phyloP scores from a whole-genome alignment of 30 jellyfish, hydroid and myxozoan species.

The Sanderia malayensis region DNA sequence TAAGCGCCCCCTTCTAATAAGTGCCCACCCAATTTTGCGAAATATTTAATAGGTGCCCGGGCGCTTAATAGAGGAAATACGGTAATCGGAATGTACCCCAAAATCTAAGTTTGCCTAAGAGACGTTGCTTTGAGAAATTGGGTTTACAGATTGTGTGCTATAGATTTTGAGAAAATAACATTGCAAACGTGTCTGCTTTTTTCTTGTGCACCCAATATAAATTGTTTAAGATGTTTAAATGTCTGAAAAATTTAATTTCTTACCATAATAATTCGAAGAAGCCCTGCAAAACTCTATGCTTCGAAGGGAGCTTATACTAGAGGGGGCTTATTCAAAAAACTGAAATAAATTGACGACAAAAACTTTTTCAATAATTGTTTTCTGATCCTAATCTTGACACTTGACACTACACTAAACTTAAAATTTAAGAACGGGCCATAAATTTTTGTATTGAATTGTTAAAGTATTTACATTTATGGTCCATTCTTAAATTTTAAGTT shows the following conservation, averaged over 20 bases:
- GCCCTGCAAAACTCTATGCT: too few relatives aligned
- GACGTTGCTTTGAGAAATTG: neutral
- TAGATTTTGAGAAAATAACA: neutral
- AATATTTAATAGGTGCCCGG: too few relatives aligned
- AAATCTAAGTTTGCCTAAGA: neutral
- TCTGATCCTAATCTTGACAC: conserved; percentile 1
- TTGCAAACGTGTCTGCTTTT: neutral
- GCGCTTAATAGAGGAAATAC: too few relatives aligned
- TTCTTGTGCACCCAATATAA: conserved; percentile 1
- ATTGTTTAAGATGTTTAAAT: neutral
- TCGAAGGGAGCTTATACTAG: too few relatives aligned
- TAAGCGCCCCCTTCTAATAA: too few relatives aligned
- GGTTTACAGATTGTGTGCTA: neutral
- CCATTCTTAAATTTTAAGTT: neutral
- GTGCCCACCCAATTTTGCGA: too few relatives aligned
- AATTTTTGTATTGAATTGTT: neutral
- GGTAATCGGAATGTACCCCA: conserved; percentile 1
- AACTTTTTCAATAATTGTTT: too few relatives aligned
- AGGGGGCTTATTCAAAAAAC: too few relatives aligned
- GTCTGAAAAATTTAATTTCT: neutral
- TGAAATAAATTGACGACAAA: too few relatives aligned
- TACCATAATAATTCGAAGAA: too few relatives aligned
- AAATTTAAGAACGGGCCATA: neutral
- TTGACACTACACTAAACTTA: neutral
- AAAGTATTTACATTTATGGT: neutral